Evolutionary conservation across 1,140 invertebrate genomes (phyloP), one percentile per base, ranked within the genome.

Genomic region (Cyphomyrmex costatus): DNA sequence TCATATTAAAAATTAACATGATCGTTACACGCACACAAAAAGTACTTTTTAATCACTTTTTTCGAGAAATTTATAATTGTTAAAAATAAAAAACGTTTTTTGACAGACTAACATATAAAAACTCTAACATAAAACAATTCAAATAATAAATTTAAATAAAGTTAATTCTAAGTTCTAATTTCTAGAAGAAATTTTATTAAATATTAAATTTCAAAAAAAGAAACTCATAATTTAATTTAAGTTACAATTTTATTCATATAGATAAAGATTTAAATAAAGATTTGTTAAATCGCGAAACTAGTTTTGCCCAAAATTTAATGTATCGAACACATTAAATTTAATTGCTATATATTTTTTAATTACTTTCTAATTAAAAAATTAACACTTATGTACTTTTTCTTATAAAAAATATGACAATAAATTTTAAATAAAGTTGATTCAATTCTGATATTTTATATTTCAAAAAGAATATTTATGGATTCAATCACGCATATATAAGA

Each of bases 191-290:
- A 27, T 0, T 61, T 61, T 12, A 65, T 61, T 16, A n/a, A 19
- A 33, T 19, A 14, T 19, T 19, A 63, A 65, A 36, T 33, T 33
- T 33, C 33, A 65, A 65, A 30, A 65, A 7, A 66, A n/a, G 8
- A 46, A 24, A 66, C n/a, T 66, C 8, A 66, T 24, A 66, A 58
- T 0, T 66, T 3, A 21, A 36, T 36, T 21, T 66, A 42, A 66
- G 5, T 36, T 21, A 60, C 1, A 70, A 70, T 70, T 49, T 70
- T 46, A 66, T 36, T 12, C 46, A 65, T 66, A 12, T 66, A n/a
- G n/a, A n/a, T n/a, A n/a, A n/a, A n/a, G n/a, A n/a, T n/a, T n/a
- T n/a, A n/a, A n/a, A 36, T 36, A 36, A 36, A 36, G 36, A 36
- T 0, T 36, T 1, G 7, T 36, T 36, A 36, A 36, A 36, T 36